These are phyloP conservation scores for Himantopus leucocephalus DNA, from an alignment of 2,113 vertebrate genomes.

Conservation along the genomic window DNA sequence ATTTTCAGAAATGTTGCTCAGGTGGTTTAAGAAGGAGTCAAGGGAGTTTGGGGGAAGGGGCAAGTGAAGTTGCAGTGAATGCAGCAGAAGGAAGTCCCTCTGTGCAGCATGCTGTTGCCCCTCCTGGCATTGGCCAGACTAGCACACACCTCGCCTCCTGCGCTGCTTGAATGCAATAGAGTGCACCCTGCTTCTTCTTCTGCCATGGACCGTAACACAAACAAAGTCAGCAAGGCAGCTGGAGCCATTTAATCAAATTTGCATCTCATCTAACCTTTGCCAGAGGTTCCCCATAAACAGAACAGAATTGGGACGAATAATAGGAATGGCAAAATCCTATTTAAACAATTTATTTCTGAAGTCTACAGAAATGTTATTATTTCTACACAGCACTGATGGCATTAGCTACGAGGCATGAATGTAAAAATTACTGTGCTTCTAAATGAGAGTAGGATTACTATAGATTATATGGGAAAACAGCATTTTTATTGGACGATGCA, in stretches of 20 bases:
- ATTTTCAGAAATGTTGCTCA: background rate
- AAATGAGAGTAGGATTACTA: background rate
- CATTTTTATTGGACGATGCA: background rate
- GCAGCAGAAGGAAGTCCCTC: background rate
- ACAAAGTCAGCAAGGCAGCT: background rate
- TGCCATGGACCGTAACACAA: background rate
- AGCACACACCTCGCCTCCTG: background rate
- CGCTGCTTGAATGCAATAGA: background rate
- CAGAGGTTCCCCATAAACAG: background rate
- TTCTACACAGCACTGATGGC: background rate
- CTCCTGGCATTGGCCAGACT: background rate
- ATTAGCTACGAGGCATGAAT: slow-evolving; percentile 14
- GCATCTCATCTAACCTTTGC: background rate
- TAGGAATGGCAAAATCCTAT: slow-evolving; percentile 13
- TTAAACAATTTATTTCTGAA: slow-evolving; percentile 45
- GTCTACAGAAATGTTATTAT: background rate
- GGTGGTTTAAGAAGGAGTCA: background rate
- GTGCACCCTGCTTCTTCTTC: background rate
- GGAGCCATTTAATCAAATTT: slow-evolving; percentile 18
- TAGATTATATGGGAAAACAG: background rate
- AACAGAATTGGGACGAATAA: background rate
- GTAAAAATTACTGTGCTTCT: slow-evolving; percentile 2
- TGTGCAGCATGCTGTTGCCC: background rate
- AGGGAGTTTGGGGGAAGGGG: background rate
- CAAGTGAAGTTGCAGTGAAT: background rate